A percentile compares a stretch with the other conserved stretches of the same genome.
Conservation (phyloP, 1,140 invertebrate species). For the Cyphomyrmex costatus region DNA sequence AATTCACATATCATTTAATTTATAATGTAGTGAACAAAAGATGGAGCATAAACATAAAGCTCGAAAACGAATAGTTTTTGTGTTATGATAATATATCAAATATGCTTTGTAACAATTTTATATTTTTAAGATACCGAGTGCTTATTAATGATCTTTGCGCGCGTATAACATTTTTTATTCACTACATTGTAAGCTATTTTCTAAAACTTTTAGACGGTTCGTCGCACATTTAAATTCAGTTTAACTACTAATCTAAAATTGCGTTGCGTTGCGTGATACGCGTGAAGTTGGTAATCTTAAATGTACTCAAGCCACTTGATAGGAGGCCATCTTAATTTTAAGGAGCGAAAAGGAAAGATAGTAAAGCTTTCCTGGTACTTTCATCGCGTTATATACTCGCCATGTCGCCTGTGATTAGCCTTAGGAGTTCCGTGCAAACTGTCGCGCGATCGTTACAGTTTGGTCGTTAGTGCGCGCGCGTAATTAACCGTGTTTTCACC, state of each 20-base stretch:
- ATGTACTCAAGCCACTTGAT: background rate
- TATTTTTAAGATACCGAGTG: too few species aligned
- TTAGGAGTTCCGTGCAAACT: background rate
- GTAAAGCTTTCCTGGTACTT: background rate
- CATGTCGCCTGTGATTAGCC: background rate
- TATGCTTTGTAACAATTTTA: too few species aligned
- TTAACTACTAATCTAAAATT: background rate
- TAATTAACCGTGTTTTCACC: conserved; percentile 1
- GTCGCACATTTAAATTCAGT: background rate
- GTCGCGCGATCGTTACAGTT: background rate
- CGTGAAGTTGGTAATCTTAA: background rate
- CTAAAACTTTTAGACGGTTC: too few species aligned
- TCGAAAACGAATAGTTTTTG: too few species aligned
- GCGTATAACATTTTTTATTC: too few species aligned
- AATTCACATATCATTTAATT: too few species aligned
- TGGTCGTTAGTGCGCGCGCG: background rate
- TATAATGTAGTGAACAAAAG: too few species aligned
- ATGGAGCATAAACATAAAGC: too few species aligned
- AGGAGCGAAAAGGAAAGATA: background rate
- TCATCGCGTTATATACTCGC: background rate
- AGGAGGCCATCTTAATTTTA: background rate
- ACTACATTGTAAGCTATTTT: too few species aligned
- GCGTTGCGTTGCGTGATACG: background rate
- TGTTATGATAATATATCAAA: too few species aligned
- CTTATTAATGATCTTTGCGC: too few species aligned